Conservation (phyloP, 2,797 vertebrate species). For the Knipowitschia caucasica region DNA sequence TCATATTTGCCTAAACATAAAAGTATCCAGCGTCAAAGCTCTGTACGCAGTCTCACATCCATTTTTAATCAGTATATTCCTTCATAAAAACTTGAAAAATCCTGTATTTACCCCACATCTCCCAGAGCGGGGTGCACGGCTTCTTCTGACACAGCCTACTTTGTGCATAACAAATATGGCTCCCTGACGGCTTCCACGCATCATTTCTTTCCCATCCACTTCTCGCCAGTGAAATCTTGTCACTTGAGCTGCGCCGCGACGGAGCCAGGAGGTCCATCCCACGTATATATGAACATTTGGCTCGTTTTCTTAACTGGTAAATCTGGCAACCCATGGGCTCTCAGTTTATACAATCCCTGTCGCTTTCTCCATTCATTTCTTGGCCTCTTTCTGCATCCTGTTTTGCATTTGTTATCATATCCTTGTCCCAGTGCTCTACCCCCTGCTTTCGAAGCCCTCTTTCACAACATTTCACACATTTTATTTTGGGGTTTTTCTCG, state of each 20-base stretch:
- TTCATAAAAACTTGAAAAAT: background rate
- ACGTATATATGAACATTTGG: constrained; percentile 38
- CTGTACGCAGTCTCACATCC: too few species aligned
- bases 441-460: constrained; percentile 19
- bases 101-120: background rate
- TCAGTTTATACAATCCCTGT: constrained; percentile 44
- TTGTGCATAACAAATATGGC: constrained; percentile 11
- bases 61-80: background rate
- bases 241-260: constrained; percentile 23
- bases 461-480: constrained; percentile 15
- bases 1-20: too few species aligned
- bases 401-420: constrained; percentile 37
- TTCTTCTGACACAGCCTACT: constrained; percentile 10
- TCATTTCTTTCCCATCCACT: constrained; percentile 14
- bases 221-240: constrained; percentile 24
- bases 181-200: constrained; percentile 20
- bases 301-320: constrained; percentile 37
- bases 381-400: constrained; percentile 55
- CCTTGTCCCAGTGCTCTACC: constrained; percentile 27
- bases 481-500: constrained; percentile 28
- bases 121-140: background rate
- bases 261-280: constrained; percentile 38
- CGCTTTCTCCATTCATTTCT: constrained; percentile 53
- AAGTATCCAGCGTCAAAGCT: too few species aligned
- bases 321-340: constrained; percentile 49